Evolutionary conservation across 2,113 vertebrate species (phyloP).

Genomic region (Octodon degus): DNA sequence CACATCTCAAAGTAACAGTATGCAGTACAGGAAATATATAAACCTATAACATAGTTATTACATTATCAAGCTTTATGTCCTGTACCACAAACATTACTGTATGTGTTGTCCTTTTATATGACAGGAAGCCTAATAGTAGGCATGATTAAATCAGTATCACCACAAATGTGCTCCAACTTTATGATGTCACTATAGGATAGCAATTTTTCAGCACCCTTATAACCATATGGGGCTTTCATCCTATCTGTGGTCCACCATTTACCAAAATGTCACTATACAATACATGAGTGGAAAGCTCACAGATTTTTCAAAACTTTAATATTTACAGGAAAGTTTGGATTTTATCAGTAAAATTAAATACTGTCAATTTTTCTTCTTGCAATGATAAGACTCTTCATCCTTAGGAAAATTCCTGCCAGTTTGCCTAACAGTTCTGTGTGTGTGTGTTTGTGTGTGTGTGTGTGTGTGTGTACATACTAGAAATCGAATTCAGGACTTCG

Average conservation of each 20-base stretch:
- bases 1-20: neutral
- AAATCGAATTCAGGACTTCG: too few relatives aligned
- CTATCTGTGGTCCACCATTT: neutral
- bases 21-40: neutral
- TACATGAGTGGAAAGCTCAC: neutral
- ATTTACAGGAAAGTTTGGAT: neutral
- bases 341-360: constrained; percentile 7
- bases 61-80: too few relatives aligned
- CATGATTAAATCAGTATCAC: neutral
- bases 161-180: too few relatives aligned
- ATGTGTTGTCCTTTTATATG: too few relatives aligned
- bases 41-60: too few relatives aligned
- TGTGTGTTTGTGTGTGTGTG: too few relatives aligned
- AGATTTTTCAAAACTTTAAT: neutral
- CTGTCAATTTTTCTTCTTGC: neutral
- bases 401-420: neutral
- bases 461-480: too few relatives aligned
- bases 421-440: neutral
- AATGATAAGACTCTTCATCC: neutral
- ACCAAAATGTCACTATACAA: neutral
- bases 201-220: neutral
- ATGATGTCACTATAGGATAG: neutral
- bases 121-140: neutral
- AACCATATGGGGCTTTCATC: neutral
- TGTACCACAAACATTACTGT: too few relatives aligned